Percentiles rank a stretch among this genome's conserved stretches.
Evolutionary conservation across 2,888 invertebrate species (phyloP).

Genomic region (Acanthopleura granulata): DNA sequence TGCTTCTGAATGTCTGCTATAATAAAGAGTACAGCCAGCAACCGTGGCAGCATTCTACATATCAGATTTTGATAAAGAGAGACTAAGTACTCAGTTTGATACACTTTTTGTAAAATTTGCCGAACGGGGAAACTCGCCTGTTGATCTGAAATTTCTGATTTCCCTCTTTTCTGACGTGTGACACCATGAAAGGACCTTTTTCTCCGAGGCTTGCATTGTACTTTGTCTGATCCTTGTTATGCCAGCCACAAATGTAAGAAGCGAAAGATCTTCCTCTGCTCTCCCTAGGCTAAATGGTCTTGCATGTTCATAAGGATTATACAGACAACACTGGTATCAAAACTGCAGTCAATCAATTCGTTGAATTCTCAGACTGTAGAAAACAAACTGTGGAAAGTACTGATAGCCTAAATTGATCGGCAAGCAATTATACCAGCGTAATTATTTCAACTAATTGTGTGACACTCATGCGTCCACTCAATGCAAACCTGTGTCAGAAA

Average conservation of each 20-base stretch:
- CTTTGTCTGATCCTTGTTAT: background rate
- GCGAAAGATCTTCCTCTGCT: constrained; percentile 10
- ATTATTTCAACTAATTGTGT: no score
- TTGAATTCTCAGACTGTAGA: constrained; percentile 8
- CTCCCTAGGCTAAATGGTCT: constrained; percentile 14
- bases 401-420: background rate
- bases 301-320: constrained; percentile 15
- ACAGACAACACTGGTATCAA: constrained; percentile 3
- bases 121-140: background rate
- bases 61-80: constrained; percentile 15
- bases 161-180: background rate
- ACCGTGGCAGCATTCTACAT: background rate
- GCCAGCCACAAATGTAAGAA: constrained; percentile 18
- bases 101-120: constrained; percentile 14
- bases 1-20: constrained; percentile 13
- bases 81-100: background rate
- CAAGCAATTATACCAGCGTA: no score
- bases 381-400: constrained; percentile 3
- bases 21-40: background rate
- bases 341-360: constrained; percentile 18
- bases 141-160: background rate
- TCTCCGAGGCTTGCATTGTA: background rate
- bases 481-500: no score
- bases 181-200: constrained; percentile 1
- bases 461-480: no score